Base-by-base conservation (phyloP, 2,888 invertebrate genomes). In the Plagodis dolabraria region DNA sequence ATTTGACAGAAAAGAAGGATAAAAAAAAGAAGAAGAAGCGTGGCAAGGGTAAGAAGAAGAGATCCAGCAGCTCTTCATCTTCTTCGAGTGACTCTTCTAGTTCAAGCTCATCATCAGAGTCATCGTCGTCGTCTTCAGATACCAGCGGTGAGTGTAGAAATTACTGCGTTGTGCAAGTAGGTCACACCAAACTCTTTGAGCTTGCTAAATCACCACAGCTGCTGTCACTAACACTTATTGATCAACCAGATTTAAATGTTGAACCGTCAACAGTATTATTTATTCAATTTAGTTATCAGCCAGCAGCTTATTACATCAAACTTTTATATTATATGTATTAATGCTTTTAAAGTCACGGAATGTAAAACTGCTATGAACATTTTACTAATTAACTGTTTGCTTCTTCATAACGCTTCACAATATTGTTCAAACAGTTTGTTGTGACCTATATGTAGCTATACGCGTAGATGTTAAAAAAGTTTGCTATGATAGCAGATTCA, bases 41-140 rank as follows among this genome's bases (percentile, higher is more conserved):
- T 59, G 94, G 95, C 72, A 95, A 95, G 80, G 94, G 94, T 62
- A 94, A 94, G 75, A 94, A 94, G 82, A 94, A 94, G 72, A 89
- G 94, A 35, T 95, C 95, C 38, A 94, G 94, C 69, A 94, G 94
- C 70, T 94, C 94, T 0, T 95, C 95, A 34, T 95, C 95, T 0
- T 95, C 95, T 48, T 95, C 95, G 0, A 94, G 94, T 57, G 95
- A 95, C 33, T 95, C 95, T 11, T 95, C 95, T 44, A 95, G 95
- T 10, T 94, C 95, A 52, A 94, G 93, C 69, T 94, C 94, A 0
- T 94, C 94, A 2, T 85, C 92, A 0, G 94, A 94, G 57, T 94
- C 94, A 0, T 94, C 94, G 0, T 94, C 94, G 6, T 94, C 94
- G 9, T 94, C 94, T 0, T 93, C 94, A 0, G 94, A 94, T 35